Base-by-base conservation (phyloP, 1,140 invertebrate species). In the Latrodectus geometricus region DNA sequence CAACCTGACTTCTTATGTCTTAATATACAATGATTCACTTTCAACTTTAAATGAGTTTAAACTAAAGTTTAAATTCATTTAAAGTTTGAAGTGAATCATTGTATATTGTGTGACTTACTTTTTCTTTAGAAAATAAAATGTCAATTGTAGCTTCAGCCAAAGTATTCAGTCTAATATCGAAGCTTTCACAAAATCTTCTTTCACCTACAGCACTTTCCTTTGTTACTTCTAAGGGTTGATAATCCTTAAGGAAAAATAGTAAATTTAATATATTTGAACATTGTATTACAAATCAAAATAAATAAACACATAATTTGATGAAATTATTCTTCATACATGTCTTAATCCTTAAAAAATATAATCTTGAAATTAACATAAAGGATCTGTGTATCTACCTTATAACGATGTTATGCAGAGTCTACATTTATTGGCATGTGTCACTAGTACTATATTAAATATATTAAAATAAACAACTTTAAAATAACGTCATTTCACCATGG, bases 51-150 rank as follows among this genome's bases (percentile, higher is more conserved):
- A 35, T 35, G 35, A 35, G 2, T 35, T 35, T 3, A 35, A 35
- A 35, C 5, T n/a, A n/a, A n/a, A n/a, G 35, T 35, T 35, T 1
- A 35, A 35, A 35, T 5, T 35, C 35, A 5, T 35, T 35, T 35
- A 35, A 3, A 35, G 2, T 35, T 35, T 3, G 35, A 35, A 35
- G 5, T 35, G 5, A 35, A 3, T 35, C 35, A 35, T 35, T 35
- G 5, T 5, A 3, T 35, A 3, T 35, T 35, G 35, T 35, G 1
- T 35, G 8, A 50, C 12, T 79, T 90, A 93, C 93, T 86, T 96
- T 97, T 90, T 98, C 96, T 92, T 98, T 98, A 9, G 97, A 97
- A 91, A 99, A 99, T 5, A 99, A 92, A 89, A 99, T 96, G 91
- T 99, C 97, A 78, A 99, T 95, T 0, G 97, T 98, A 0, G 97